A percentile compares a stretch with the other conserved stretches of the same genome.
Evolutionary conservation across 2,888 invertebrate species (phyloP).

Genomic region (Dasysyrphus albostriatus): DNA sequence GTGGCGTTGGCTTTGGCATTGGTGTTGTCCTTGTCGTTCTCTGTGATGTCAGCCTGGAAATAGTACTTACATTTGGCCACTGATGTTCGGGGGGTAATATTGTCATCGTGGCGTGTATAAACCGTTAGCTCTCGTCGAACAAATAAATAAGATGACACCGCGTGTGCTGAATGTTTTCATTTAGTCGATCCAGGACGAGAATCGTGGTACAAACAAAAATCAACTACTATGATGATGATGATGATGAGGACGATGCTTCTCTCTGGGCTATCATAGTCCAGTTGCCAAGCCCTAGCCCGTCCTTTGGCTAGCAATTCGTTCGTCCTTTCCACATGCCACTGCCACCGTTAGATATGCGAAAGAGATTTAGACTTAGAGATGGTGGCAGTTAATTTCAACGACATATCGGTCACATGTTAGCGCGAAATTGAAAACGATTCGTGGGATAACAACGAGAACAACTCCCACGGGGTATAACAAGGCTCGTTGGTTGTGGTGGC

Average conservation of each 20-base stretch:
- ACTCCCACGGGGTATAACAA: constrained; percentile 48
- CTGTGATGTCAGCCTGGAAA: constrained; percentile 32
- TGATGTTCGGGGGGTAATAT: constrained; percentile 51
- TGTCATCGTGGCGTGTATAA: constrained; percentile 71
- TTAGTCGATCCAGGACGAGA: constrained; percentile 49
- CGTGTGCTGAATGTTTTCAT: constrained; percentile 78
- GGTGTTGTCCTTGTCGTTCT: constrained; percentile 30
- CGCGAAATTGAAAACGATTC: constrained; percentile 75
- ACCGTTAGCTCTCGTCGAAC: constrained; percentile 71
- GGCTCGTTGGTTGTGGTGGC: constrained; percentile 64
- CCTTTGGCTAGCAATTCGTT: constrained; percentile 12
- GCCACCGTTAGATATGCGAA: constrained; percentile 51
- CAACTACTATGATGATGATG: constrained; percentile 51
- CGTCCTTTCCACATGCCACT: constrained; percentile 16
- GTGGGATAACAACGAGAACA: constrained; percentile 36
- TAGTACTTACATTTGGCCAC: constrained; percentile 65
- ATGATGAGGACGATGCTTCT: constrained; percentile 25
- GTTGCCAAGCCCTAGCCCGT: constrained; percentile 49
- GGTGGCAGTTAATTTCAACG: constrained; percentile 74
- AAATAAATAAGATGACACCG: constrained; percentile 77
- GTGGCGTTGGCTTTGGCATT: too few species aligned
- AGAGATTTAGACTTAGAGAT: constrained; percentile 74
- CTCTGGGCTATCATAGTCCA: constrained; percentile 34
- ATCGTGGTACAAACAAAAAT: constrained; percentile 62
- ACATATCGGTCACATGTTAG: constrained; percentile 76